phyloP scores from a whole-genome alignment of 30 jellyfish, hydroid and myxozoan species.

The Cassiopea xamachana region DNA sequence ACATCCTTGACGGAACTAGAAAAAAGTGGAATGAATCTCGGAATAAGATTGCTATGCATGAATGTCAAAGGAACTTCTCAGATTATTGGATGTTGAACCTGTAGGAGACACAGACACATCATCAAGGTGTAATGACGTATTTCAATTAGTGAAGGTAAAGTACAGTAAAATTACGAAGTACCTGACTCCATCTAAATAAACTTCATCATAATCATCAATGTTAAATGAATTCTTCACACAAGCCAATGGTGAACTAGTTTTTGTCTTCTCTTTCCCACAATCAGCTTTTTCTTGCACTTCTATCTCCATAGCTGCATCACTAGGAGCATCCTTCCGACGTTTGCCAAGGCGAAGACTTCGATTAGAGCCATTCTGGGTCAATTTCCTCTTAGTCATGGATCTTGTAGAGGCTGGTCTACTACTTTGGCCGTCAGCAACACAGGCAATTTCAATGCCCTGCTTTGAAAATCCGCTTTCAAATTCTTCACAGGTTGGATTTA shows the following conservation, averaged over 20 bases:
- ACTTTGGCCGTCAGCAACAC: not conserved
- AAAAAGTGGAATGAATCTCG: not conserved
- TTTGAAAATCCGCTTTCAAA: not conserved
- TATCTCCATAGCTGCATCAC: not conserved
- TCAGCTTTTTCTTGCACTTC: not conserved
- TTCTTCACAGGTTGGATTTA: not conserved
- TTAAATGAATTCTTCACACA: not conserved
- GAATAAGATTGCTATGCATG: not conserved
- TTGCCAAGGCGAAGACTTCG: not conserved
- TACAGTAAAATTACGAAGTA: not conserved
- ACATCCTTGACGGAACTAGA: slow-evolving; percentile 40
- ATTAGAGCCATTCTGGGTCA: not conserved
- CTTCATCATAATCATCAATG: slow-evolving; percentile 9
- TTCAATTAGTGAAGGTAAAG: not conserved
- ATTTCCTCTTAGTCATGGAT: not conserved
- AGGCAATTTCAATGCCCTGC: not conserved
- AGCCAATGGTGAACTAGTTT: not conserved
- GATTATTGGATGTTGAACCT: too few species aligned
- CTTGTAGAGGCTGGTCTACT: not conserved
- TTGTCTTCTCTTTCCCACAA: not conserved
- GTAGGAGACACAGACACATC: too few species aligned
- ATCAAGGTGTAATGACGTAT: too few species aligned
- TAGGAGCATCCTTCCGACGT: not conserved
- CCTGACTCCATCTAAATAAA: not conserved
- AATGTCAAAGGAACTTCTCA: too few species aligned